Evolutionary conservation across 2,113 vertebrate species (phyloP).

Genomic region (Isichthys henryi): DNA sequence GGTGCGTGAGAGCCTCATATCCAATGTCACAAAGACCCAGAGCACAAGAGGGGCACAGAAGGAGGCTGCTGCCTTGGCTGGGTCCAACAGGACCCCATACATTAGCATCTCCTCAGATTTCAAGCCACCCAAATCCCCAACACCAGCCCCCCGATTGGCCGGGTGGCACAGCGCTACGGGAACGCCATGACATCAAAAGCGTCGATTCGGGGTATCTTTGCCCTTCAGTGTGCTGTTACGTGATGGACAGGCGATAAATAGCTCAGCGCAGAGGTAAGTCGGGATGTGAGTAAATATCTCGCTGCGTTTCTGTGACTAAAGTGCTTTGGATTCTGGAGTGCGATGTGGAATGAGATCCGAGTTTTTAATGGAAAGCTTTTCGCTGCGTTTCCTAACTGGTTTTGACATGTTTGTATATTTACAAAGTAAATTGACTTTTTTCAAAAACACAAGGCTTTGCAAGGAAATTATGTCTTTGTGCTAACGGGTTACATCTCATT

Average conservation of each 20-base stretch:
- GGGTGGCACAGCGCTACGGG: conserved; percentile 43
- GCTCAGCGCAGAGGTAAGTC: conserved; percentile 66
- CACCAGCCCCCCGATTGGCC: conserved; percentile 62
- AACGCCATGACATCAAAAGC: conserved; percentile 51
- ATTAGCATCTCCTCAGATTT: conserved; percentile 63
- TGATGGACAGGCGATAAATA: conserved; percentile 52
- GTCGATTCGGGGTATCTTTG: conserved; percentile 43
- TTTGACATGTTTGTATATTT: not conserved
- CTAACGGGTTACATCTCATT: not conserved
- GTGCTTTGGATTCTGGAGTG: not conserved
- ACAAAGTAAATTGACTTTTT: not conserved
- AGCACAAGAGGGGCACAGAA: conserved; percentile 59
- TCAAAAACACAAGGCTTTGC: not conserved
- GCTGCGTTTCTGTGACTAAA: no score
- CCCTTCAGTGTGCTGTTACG: conserved; percentile 51
- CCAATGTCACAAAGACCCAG: conserved; percentile 66
- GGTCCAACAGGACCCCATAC: conserved; percentile 40
- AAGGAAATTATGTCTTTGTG: not conserved
- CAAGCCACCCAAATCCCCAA: conserved; percentile 45
- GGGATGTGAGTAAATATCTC: conserved; percentile 7
- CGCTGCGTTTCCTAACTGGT: not conserved
- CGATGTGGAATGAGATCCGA: not conserved
- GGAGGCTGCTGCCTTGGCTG: conserved; percentile 51
- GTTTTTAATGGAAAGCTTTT: not conserved
- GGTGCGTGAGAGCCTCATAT: conserved; percentile 51